Percentiles rank a stretch among this genome's conserved stretches.
phyloP scores from a whole-genome alignment of 2,113 vertebrate genomes.

The Dasypus novemcinctus region DNA sequence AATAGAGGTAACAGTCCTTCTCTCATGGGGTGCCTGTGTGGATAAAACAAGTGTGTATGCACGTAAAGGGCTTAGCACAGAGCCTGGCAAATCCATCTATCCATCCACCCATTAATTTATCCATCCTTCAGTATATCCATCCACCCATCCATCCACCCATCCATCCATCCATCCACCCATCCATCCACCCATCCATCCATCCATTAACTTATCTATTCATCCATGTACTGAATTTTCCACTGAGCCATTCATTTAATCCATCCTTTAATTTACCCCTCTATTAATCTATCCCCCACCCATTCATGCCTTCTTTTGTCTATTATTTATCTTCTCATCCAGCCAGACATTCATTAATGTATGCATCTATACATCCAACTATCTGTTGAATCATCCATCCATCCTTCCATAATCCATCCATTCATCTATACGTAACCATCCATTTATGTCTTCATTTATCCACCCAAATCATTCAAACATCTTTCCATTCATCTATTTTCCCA shows the following conservation, averaged over 20 bases:
- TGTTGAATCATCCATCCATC: background rate
- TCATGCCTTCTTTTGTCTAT: too few species aligned
- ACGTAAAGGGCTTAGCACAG: background rate
- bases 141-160: background rate
- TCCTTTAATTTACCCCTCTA: too few species aligned
- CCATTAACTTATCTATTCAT: background rate
- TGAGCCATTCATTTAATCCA: too few species aligned
- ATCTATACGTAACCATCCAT: background rate
- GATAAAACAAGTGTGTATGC: background rate
- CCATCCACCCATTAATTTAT: background rate
- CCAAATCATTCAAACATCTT: background rate
- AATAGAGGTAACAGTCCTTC: background rate
- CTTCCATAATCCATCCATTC: background rate
- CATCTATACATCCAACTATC: background rate
- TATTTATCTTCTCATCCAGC: background rate
- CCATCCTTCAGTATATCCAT: too few species aligned
- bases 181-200: background rate
- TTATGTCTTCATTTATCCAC: background rate
- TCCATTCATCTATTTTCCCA: background rate
- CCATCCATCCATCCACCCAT: background rate
- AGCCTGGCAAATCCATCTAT: background rate
- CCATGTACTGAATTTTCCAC: too few species aligned
- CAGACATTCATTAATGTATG: background rate
- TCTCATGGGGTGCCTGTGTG: background rate
- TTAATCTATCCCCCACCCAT: background rate